Evolutionary conservation across 2,797 vertebrate genomes (phyloP).

Genomic region (Simalia tracyae): DNA sequence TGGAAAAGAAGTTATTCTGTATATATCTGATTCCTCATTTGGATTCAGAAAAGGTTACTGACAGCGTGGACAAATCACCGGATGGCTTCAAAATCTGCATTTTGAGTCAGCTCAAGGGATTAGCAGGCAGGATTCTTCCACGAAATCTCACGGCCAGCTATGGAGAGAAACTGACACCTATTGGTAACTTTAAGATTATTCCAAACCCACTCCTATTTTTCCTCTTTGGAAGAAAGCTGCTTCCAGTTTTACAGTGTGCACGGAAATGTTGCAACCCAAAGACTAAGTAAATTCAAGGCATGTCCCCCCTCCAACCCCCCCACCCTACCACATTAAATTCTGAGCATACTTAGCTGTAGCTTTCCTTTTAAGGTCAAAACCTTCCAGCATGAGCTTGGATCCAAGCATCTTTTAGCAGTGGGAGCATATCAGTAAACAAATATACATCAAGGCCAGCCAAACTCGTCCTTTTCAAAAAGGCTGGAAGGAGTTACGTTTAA

Average conservation of each 20-base stretch:
- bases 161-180: constrained; percentile 70
- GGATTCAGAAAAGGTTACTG: background rate
- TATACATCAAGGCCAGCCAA: background rate
- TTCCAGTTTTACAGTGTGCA: background rate
- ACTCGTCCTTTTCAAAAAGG: background rate
- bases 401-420: background rate
- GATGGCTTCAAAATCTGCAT: background rate
- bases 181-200: constrained; percentile 65
- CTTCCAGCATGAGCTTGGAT: background rate
- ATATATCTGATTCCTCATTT: background rate
- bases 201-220: background rate
- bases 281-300: background rate
- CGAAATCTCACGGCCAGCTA: constrained; percentile 13
- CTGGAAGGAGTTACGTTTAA: background rate
- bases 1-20: background rate
- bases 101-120: background rate
- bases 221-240: background rate
- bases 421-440: background rate
- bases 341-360: background rate
- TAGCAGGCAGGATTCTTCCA: background rate
- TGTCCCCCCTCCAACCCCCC: background rate
- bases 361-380: constrained; percentile 17
- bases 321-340: background rate
- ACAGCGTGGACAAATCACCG: background rate
- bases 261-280: constrained; percentile 1